Evolutionary conservation across 2,888 invertebrate species (phyloP).

Genomic region (Halictus quadricinctus): DNA sequence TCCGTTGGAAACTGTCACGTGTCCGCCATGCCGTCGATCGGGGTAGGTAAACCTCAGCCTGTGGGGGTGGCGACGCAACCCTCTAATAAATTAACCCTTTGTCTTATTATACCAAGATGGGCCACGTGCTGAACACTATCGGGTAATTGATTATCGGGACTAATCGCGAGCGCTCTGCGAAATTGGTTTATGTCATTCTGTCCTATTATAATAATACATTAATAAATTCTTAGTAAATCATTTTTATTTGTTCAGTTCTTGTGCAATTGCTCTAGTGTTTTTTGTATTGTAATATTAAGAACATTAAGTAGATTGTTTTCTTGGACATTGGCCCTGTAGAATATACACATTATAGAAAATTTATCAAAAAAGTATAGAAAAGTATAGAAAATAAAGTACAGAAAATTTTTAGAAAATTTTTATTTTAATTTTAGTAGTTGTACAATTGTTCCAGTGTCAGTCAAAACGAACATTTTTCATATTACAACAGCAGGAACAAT

Average conservation of each 20-base stretch:
- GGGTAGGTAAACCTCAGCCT: constrained; percentile 40
- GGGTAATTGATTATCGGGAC: not conserved
- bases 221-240: not conserved
- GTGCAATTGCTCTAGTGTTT: too few relatives aligned
- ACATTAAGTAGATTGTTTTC: too few relatives aligned
- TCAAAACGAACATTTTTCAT: not conserved
- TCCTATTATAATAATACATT: not conserved
- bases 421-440: not conserved
- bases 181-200: not conserved
- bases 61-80: not conserved
- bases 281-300: too few relatives aligned
- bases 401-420: too few relatives aligned
- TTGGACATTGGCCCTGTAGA: too few relatives aligned
- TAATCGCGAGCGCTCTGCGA: not conserved
- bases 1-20: constrained; percentile 26
- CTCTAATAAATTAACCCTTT: constrained; percentile 15
- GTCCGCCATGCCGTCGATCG: constrained; percentile 41
- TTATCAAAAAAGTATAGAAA: too few relatives aligned
- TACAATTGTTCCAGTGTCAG: not conserved
- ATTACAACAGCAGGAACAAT: not conserved
- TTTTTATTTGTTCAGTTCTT: too few relatives aligned
- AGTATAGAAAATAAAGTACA: too few relatives aligned
- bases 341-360: too few relatives aligned
- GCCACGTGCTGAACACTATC: not conserved
- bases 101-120: not conserved